Evolutionary conservation across 2,888 invertebrate genomes (phyloP), one percentile per base, ranked within the genome.

Genomic region (Gastrophysa polygoni): DNA sequence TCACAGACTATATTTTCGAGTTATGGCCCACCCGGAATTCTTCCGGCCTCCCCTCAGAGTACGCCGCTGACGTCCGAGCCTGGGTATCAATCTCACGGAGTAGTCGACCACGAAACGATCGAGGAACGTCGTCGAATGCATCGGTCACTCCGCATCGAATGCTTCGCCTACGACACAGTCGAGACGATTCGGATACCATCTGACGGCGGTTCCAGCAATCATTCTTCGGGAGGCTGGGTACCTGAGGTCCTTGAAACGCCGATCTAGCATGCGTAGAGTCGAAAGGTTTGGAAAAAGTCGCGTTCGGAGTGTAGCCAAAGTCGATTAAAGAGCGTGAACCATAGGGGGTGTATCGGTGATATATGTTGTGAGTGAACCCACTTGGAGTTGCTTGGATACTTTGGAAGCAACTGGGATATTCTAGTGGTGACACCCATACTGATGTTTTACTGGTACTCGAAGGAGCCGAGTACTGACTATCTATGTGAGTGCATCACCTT

Each of bases 341-440:
- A n/a, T n/a, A n/a, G n/a, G n/a, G n/a, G n/a, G n/a, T n/a, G n/a
- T n/a, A n/a, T n/a, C n/a, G n/a, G n/a, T n/a, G n/a, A n/a, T n/a
- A n/a, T n/a, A n/a, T 65, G 65, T 65, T 65, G 65, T 65, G 59
- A 65, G 65, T 65, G 58, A 59, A 52, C 57, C 2, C 59, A 59
- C 58, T 62, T 62, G 61, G 61, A 59, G 64, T 59, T 64, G 64
- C 65, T 50, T 61, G 59, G 65, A 59, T 62, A 65, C 64, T 64
- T 14, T 14, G 38, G 38, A 38, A 38, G n/a, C n/a, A n/a, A n/a
- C n/a, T n/a, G n/a, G n/a, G n/a, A n/a, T n/a, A n/a, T n/a, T n/a
- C n/a, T n/a, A n/a, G n/a, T n/a, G n/a, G n/a, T n/a, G n/a, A n/a
- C n/a, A n/a, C n/a, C n/a, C n/a, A n/a, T n/a, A n/a, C n/a, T n/a